Evolutionary conservation across 2,888 invertebrate species (phyloP).

Genomic region (Stictocephala bisonia): DNA sequence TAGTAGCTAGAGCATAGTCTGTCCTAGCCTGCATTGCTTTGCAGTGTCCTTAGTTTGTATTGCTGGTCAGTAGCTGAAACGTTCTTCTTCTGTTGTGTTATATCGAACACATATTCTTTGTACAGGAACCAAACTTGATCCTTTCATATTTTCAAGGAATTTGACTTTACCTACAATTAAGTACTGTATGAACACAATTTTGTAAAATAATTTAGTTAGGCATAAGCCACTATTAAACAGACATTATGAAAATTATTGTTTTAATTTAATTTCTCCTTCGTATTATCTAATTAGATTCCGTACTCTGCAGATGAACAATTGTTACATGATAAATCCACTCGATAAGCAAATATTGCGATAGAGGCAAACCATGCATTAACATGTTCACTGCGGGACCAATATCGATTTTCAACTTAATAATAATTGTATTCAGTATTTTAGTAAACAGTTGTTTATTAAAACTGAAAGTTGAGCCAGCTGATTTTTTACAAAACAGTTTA

Average conservation of each 20-base stretch:
- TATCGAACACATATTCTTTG: not conserved
- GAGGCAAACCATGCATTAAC: too few species aligned
- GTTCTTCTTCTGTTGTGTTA: not conserved
- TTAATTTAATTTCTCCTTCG: too few species aligned
- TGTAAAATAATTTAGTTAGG: constrained; percentile 27
- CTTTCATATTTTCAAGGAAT: not conserved
- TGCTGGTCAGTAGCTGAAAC: not conserved
- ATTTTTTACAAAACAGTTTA: too few species aligned
- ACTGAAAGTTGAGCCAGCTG: too few species aligned
- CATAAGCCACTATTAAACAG: constrained; percentile 29
- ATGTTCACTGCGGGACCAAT: too few species aligned
- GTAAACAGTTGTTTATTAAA: too few species aligned
- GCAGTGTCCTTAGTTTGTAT: constrained; percentile 6
- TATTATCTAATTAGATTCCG: too few species aligned
- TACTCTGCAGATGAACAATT: too few species aligned
- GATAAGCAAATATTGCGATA: too few species aligned
- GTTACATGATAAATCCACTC: too few species aligned
- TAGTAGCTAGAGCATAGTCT: constrained; percentile 8
- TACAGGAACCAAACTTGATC: not conserved
- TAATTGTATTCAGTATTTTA: too few species aligned
- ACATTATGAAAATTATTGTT: not conserved
- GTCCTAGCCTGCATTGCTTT: constrained; percentile 24
- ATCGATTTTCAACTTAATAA: too few species aligned
- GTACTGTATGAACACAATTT: constrained; percentile 18
- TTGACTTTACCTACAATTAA: not conserved